Conservation (phyloP, 1,140 invertebrate species). For the Probaryconus sp. region DNA sequence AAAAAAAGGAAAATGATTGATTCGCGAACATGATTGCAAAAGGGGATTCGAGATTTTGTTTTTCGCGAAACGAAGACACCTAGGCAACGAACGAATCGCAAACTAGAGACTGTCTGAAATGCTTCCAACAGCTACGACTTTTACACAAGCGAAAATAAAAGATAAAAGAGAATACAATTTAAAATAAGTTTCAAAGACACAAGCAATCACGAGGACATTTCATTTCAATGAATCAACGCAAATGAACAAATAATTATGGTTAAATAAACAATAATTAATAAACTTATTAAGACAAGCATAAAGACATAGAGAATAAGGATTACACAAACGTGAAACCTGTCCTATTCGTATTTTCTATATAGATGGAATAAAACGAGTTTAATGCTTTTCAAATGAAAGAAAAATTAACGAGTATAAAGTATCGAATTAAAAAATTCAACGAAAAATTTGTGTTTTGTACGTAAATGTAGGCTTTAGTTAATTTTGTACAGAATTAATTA, state of each 20-base stretch:
- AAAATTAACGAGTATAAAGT: conserved; percentile 23
- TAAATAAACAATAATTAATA: conserved; percentile 35
- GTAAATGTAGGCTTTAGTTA: no score
- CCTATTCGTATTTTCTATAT: conserved; percentile 59
- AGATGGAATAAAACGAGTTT: conserved; percentile 39
- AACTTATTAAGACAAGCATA: conserved; percentile 39
- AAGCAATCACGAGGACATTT: no score
- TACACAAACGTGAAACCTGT: conserved; percentile 43
- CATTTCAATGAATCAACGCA: conserved; percentile 30
- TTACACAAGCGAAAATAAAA: conserved; percentile 38
- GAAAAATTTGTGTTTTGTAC: no score
- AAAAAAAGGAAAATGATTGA: conserved; percentile 51
- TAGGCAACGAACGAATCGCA: conserved; percentile 51
- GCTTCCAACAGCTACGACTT: conserved; percentile 68
- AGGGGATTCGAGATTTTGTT: conserved; percentile 33
- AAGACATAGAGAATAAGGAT: conserved; percentile 43
- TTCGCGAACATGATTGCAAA: conserved; percentile 24
- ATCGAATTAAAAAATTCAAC: conserved; percentile 25
- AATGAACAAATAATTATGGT: conserved; percentile 31
- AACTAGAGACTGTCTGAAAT: conserved; percentile 67
- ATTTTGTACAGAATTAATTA: no score
- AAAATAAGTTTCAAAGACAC: conserved; percentile 23
- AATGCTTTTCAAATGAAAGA: conserved; percentile 26
- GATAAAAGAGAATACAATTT: conserved; percentile 32
- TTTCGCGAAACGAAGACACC: conserved; percentile 52